Evolutionary conservation across 2,113 vertebrate species (phyloP).

Genomic region (Pongo pygmaeus): DNA sequence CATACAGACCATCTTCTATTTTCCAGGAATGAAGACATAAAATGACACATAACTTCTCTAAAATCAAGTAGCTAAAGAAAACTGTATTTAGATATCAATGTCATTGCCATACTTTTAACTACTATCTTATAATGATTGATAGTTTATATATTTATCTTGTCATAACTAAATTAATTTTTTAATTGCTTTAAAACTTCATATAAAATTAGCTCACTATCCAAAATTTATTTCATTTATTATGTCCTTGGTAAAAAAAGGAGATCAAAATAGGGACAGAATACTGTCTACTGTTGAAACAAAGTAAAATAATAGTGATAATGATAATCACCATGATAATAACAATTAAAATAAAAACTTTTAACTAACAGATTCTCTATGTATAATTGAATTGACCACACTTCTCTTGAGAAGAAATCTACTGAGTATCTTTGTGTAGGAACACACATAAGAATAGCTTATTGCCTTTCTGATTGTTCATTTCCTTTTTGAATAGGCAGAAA

Average conservation of each 20-base stretch:
- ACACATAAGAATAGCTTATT: not conserved
- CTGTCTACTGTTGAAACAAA: not conserved
- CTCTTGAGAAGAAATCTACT: not conserved
- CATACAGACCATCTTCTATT: not conserved
- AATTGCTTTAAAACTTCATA: not conserved
- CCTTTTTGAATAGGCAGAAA: not conserved
- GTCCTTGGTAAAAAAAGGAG: not conserved
- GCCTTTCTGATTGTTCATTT: conserved; percentile 25
- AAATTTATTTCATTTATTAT: conserved; percentile 10
- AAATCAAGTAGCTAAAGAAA: not conserved
- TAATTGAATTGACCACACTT: not conserved
- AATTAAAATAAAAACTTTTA: not conserved
- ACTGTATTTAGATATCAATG: not conserved
- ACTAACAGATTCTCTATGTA: not conserved
- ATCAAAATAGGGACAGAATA: not conserved
- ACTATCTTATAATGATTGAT: not conserved
- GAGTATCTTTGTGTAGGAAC: not conserved
- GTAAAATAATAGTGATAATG: not conserved
- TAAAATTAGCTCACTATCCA: not conserved
- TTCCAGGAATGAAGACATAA: not conserved
- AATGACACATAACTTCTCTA: not conserved
- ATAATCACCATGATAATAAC: not conserved
- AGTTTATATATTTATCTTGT: not conserved
- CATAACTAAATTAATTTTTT: not conserved
- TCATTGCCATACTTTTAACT: not conserved